Evolutionary conservation across 2,888 invertebrate species (phyloP).

Genomic region (Hipparchia sbordonii): DNA sequence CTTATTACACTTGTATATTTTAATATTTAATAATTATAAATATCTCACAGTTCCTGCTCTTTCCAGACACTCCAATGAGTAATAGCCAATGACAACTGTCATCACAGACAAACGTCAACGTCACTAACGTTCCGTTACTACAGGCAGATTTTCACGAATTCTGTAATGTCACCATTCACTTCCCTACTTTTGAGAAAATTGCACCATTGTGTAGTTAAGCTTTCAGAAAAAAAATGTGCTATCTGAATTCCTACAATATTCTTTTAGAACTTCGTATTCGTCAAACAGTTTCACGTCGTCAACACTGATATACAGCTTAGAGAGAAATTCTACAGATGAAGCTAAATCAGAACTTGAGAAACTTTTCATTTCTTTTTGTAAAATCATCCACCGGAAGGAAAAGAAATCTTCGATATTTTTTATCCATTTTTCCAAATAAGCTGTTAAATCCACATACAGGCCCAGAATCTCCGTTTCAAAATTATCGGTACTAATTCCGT

Average conservation of each 20-base stretch:
- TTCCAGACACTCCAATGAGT: no score
- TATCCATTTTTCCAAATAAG: slow-evolving; percentile 4
- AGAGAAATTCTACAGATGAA: slow-evolving; percentile 2
- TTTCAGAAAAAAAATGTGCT: neutral
- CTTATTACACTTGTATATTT: no score
- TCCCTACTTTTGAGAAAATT: slow-evolving; percentile 3
- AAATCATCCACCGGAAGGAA: neutral
- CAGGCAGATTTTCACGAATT: no score
- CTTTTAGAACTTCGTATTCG: slow-evolving; percentile 4
- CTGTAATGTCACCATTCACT: neutral
- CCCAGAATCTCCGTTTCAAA: slow-evolving; percentile 5
- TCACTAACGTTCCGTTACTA: no score
- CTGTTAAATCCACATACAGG: slow-evolving; percentile 6
- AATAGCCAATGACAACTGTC: no score
- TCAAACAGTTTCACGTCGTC: slow-evolving; percentile 4
- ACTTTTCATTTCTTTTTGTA: neutral
- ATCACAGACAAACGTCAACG: no score
- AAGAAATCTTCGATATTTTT: neutral
- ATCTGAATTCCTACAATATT: neutral
- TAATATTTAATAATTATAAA: no score
- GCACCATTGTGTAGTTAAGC: slow-evolving; percentile 6
- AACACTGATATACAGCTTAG: slow-evolving; percentile 4
- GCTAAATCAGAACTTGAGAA: slow-evolving; percentile 2
- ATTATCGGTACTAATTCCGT: slow-evolving; percentile 2
- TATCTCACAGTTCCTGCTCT: no score